Percentiles rank a stretch among this genome's conserved stretches.
Conservation (phyloP, 2,113 vertebrate species). For the Callorhinus ursinus region DNA sequence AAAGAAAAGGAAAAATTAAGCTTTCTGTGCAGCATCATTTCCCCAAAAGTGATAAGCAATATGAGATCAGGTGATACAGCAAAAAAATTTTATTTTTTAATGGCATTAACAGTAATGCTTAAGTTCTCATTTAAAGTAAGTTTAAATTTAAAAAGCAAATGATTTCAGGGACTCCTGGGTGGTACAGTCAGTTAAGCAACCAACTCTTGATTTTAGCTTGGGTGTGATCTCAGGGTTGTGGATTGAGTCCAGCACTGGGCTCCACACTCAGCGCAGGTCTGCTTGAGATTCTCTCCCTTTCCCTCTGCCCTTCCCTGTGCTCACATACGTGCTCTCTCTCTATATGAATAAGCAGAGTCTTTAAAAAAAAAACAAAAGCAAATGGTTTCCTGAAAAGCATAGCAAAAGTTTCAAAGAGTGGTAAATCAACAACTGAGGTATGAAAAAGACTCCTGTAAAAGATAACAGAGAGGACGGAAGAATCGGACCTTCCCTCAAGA, state of each 20-base stretch:
- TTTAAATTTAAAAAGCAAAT: neutral
- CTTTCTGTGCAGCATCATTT: neutral
- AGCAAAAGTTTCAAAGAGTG: neutral
- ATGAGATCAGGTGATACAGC: neutral
- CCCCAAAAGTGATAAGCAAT: neutral
- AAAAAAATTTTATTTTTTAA: slow-evolving; percentile 32
- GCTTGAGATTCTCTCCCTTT: neutral
- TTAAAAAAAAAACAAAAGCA: neutral
- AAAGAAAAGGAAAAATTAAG: neutral
- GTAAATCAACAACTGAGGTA: neutral
- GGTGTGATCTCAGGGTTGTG: neutral
- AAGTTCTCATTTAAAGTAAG: neutral
- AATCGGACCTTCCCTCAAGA: neutral
- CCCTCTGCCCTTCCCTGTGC: neutral
- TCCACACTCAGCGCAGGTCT: neutral
- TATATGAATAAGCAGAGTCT: neutral
- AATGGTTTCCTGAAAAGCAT: neutral
- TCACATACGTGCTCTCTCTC: neutral
- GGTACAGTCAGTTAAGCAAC: neutral
- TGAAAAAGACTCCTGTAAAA: neutral
- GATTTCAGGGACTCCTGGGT: neutral
- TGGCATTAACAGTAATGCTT: neutral
- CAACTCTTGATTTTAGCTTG: neutral
- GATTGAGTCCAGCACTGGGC: neutral
- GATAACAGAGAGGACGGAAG: neutral